These are phyloP conservation scores for Sericinus montela DNA, from an alignment of 2,888 invertebrate genomes.

Conservation along the genomic window DNA sequence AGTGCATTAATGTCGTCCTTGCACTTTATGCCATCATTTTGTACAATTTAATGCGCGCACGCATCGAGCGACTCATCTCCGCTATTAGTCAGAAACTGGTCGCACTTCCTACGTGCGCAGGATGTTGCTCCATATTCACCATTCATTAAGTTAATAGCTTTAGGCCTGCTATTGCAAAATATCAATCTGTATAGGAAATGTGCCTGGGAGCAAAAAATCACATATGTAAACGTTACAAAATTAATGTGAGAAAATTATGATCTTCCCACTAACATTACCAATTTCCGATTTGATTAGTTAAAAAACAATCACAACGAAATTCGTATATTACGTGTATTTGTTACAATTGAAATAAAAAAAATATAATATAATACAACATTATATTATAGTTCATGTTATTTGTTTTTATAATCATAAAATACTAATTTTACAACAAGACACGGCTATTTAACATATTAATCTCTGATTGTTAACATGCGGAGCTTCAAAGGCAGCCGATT, in stretches of 20 bases:
- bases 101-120: conserved; percentile 62
- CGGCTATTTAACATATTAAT: conserved; percentile 64
- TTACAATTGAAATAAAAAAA: no score
- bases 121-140: conserved; percentile 73
- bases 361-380: no score
- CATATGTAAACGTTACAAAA: conserved; percentile 6
- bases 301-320: no score
- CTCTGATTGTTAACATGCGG: conserved; percentile 66
- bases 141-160: conserved; percentile 66
- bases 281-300: no score
- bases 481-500: conserved; percentile 43
- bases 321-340: no score
- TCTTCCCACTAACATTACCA: no score
- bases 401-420: conserved; percentile 42
- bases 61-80: conserved; percentile 51
- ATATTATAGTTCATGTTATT: conserved; percentile 27
- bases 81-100: conserved; percentile 67
- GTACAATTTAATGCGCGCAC: conserved; percentile 29
- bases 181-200: conserved; percentile 35
- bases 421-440: conserved; percentile 39
- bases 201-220: conserved; percentile 20
- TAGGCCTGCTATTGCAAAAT: conserved; percentile 49
- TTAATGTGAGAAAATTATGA: conserved; percentile 18
- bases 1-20: conserved; percentile 56
- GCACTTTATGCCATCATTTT: conserved; percentile 44